These are phyloP conservation scores for Sphaeridia pumilis DNA, from an alignment of 2,888 invertebrate genomes.

Conservation along the genomic window DNA sequence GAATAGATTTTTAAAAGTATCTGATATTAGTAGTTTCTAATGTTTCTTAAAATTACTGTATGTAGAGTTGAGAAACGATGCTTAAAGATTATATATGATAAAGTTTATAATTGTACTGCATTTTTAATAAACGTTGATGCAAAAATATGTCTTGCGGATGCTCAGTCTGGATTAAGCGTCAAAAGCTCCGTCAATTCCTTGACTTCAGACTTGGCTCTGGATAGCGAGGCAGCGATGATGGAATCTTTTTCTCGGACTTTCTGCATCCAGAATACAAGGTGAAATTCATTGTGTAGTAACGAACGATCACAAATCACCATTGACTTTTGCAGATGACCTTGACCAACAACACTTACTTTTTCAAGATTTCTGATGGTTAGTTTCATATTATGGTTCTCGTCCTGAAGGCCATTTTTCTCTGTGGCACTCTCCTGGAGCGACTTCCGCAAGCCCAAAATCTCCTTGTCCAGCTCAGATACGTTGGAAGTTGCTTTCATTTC, in stretches of 20 bases:
- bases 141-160: not conserved
- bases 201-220: constrained; percentile 22
- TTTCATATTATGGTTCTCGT: not conserved
- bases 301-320: not conserved
- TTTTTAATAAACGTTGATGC: no score
- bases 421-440: not conserved
- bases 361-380: not conserved
- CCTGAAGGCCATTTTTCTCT: not conserved
- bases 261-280: constrained; percentile 1
- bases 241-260: constrained; percentile 20
- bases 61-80: no score
- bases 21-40: no score
- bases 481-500: not conserved
- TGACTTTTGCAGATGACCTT: not conserved
- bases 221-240: constrained; percentile 19
- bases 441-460: not conserved
- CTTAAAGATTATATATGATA: not conserved
- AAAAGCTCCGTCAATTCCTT: constrained; percentile 24
- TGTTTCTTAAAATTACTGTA: no score
- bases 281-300: no score
- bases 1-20: no score
- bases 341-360: not conserved
- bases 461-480: not conserved
- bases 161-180: not conserved
- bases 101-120: not conserved